Evolutionary conservation across 1,140 invertebrate genomes (phyloP).

Genomic region (Bathynomus jamesi): DNA sequence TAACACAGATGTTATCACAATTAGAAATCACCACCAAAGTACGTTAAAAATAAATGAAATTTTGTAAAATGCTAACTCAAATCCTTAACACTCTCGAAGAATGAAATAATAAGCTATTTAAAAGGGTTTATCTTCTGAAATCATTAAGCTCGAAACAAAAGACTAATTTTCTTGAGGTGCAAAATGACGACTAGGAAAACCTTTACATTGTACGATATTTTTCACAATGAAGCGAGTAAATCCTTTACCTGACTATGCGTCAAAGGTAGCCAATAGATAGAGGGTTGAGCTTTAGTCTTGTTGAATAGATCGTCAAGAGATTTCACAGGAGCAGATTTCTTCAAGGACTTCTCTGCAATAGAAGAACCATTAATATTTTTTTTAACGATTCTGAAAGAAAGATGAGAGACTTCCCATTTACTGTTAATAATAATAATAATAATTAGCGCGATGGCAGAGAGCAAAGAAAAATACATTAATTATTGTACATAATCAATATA

Average conservation of each 20-base stretch:
- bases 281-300: constrained; percentile 16
- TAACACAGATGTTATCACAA: neutral
- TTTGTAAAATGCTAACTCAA: neutral
- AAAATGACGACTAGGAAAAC: neutral
- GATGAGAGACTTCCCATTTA: too few relatives aligned
- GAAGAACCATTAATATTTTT: too few relatives aligned
- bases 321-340: constrained; percentile 9
- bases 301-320: constrained; percentile 18
- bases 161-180: neutral
- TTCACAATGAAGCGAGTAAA: neutral
- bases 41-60: neutral
- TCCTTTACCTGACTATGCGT: constrained; percentile 7
- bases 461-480: too few relatives aligned
- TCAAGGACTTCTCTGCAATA: constrained; percentile 1
- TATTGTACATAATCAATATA: too few relatives aligned
- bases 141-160: neutral
- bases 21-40: neutral
- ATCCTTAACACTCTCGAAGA: neutral
- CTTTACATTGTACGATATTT: neutral
- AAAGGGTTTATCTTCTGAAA: neutral
- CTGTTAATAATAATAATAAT: too few relatives aligned
- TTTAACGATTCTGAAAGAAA: too few relatives aligned
- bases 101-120: neutral
- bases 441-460: too few relatives aligned
- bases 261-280: constrained; percentile 15